A percentile compares a stretch with the other conserved stretches of the same genome.
phyloP scores from a whole-genome alignment of 2,113 vertebrate genomes.

The Cololabis saira region DNA sequence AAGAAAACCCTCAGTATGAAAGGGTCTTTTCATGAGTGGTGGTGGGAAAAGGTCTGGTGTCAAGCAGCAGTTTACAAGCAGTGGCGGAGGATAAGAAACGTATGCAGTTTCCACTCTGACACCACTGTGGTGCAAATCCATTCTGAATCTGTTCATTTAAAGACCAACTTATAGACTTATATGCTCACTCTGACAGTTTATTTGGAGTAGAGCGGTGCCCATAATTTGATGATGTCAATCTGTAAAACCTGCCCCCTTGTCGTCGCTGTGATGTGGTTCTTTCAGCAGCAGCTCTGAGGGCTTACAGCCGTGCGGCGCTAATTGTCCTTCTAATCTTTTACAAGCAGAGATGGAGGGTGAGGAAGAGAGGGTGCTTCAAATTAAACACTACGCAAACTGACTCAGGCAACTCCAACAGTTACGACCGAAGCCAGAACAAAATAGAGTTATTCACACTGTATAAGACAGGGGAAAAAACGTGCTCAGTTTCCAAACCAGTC shows the following conservation, averaged over 20 bases:
- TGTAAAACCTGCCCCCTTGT: slow-evolving; percentile 18
- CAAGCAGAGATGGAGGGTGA: slow-evolving; percentile 23
- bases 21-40: slow-evolving; percentile 46
- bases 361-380: slow-evolving; percentile 34
- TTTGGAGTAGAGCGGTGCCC: slow-evolving; percentile 9
- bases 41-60: slow-evolving; percentile 22
- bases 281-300: slow-evolving; percentile 19
- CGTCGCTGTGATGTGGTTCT: slow-evolving; percentile 52
- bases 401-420: not conserved
- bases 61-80: slow-evolving; percentile 41
- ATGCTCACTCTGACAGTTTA: slow-evolving; percentile 28
- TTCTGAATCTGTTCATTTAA: slow-evolving; percentile 25
- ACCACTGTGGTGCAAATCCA: slow-evolving; percentile 6
- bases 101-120: slow-evolving; percentile 53
- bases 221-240: slow-evolving; percentile 47
- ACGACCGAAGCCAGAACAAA: not conserved
- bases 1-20: slow-evolving; percentile 36
- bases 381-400: slow-evolving; percentile 21
- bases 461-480: not conserved
- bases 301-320: slow-evolving; percentile 31
- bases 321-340: slow-evolving; percentile 66
- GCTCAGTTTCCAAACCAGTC: not conserved
- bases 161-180: slow-evolving; percentile 21
- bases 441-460: slow-evolving; percentile 2
- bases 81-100: slow-evolving; percentile 11